phyloP scores from a whole-genome alignment of 2,797 vertebrate species.

The Eleutherodactylus coqui region DNA sequence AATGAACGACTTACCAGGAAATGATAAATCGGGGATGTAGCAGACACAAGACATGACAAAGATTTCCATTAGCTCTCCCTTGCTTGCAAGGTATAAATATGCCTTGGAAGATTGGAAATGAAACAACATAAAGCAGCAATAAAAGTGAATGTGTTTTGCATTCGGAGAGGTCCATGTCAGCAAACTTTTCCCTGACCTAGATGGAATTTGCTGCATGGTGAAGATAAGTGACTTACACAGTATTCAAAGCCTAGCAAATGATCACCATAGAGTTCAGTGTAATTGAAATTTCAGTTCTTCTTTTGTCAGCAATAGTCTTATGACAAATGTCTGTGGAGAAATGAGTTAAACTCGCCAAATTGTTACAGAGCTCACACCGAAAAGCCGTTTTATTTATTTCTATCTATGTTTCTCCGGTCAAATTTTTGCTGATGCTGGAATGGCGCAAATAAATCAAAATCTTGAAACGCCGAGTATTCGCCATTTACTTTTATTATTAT shows the following conservation, averaged over 20 bases:
- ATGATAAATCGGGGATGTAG: neutral
- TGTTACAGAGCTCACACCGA: conserved; percentile 46
- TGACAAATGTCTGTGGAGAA: conserved; percentile 61
- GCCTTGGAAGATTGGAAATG: conserved; percentile 50
- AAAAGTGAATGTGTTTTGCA: conserved; percentile 53
- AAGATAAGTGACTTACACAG: conserved; percentile 62
- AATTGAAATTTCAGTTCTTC: conserved; percentile 62
- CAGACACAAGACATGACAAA: conserved; percentile 19
- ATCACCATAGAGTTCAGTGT: conserved; percentile 59
- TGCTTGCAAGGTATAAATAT: conserved; percentile 50
- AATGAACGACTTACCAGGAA: neutral
- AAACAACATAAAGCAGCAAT: conserved; percentile 52
- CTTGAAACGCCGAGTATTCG: neutral
- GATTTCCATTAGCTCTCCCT: neutral
- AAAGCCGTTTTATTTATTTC: conserved; percentile 32
- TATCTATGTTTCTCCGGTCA: neutral
- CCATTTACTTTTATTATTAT: conserved; percentile 37
- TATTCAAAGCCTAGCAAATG: conserved; percentile 63
- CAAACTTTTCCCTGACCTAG: conserved; percentile 60
- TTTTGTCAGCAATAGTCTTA: conserved; percentile 63
- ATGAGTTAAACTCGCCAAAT: conserved; percentile 54
- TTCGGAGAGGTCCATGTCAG: conserved; percentile 60
- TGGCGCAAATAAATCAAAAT: neutral
- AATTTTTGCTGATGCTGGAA: conserved; percentile 44
- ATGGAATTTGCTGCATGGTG: conserved; percentile 58